Evolutionary conservation across 2,888 invertebrate species (phyloP).

Genomic region (Tipula vernalis): DNA sequence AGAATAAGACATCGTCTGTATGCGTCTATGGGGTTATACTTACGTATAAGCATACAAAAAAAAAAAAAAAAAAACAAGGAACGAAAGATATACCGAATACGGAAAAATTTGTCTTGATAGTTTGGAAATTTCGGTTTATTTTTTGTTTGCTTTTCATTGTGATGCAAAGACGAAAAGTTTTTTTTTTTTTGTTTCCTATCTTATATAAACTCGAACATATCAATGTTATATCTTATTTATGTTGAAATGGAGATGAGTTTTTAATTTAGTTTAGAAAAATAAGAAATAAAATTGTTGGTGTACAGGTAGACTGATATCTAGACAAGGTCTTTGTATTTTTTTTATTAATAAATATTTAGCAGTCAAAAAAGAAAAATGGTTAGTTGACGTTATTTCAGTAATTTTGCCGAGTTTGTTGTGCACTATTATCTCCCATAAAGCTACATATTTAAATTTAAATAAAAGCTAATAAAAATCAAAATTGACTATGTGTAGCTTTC

Average conservation of each 20-base stretch:
- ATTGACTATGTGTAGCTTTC: background rate
- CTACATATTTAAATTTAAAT: background rate
- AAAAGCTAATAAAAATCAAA: background rate
- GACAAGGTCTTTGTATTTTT: background rate
- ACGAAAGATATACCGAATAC: background rate
- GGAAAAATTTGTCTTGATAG: slow-evolving; percentile 1
- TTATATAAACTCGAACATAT: background rate
- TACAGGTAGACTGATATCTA: background rate
- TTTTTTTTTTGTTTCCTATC: background rate
- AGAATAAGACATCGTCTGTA: background rate
- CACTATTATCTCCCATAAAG: background rate
- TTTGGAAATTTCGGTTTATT: background rate
- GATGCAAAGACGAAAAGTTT: background rate
- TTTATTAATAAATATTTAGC: background rate
- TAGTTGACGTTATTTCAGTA: background rate
- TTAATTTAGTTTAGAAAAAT: background rate
- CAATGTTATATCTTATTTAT: background rate
- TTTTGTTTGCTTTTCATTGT: background rate
- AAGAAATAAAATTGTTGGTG: background rate
- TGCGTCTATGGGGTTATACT: background rate
- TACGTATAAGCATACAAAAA: no score
- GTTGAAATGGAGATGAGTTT: background rate
- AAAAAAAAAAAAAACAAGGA: no score
- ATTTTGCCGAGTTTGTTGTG: background rate
- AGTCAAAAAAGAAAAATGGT: no score